phyloP scores from a whole-genome alignment of 2,113 vertebrate genomes.

The Mustela lutreola region DNA sequence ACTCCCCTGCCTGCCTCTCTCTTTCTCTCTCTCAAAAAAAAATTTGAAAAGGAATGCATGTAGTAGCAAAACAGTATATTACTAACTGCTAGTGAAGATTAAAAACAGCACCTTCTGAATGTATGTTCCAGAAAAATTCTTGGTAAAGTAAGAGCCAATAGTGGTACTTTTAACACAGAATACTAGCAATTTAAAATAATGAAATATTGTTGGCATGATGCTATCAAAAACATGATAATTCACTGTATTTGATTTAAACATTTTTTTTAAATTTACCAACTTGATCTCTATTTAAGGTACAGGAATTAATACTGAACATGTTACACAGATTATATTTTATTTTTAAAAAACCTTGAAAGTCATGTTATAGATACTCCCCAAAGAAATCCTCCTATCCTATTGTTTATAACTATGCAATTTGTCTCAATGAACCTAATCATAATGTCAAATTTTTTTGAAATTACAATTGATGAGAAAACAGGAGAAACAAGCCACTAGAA shows the following conservation, averaged over 20 bases:
- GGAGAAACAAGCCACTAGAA: constrained; percentile 40
- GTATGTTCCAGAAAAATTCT: constrained; percentile 5
- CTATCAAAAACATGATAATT: not conserved
- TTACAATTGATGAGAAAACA: not conserved
- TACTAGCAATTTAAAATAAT: constrained; percentile 52
- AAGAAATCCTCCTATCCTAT: not conserved
- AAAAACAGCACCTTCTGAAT: constrained; percentile 34
- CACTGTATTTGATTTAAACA: constrained; percentile 20
- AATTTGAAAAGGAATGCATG: not conserved
- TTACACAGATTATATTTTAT: not conserved
- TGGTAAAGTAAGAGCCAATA: constrained; percentile 53
- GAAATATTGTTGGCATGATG: not conserved
- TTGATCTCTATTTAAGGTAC: constrained; percentile 32
- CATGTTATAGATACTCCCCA: not conserved
- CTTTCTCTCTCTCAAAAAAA: not conserved
- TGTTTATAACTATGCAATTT: constrained; percentile 30
- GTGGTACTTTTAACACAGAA: constrained; percentile 51
- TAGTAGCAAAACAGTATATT: not conserved
- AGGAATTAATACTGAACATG: constrained; percentile 24
- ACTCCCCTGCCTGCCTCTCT: not conserved
- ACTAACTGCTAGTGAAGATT: constrained; percentile 72
- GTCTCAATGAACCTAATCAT: constrained; percentile 11
- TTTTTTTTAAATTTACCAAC: not conserved
- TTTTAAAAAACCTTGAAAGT: not conserved
- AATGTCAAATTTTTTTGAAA: constrained; percentile 6